These are phyloP conservation scores for Cantharis flavilabris DNA, from an alignment of 2,888 invertebrate genomes.

Conservation along the genomic window DNA sequence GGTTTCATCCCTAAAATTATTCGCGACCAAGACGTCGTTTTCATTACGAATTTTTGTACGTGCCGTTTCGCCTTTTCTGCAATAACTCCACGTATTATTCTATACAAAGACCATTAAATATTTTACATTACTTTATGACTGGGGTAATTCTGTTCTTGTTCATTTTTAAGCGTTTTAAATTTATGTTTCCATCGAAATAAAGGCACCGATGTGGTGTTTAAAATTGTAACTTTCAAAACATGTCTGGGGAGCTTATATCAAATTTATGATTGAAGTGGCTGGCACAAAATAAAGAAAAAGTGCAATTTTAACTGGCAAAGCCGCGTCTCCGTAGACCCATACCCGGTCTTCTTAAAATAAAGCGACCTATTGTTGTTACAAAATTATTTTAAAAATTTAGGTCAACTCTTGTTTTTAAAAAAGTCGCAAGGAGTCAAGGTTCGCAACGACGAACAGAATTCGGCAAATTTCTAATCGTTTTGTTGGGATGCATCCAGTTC, in stretches of 20 bases:
- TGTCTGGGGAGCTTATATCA: conserved; percentile 8
- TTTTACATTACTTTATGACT: conserved; percentile 26
- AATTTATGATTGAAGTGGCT: conserved; percentile 8
- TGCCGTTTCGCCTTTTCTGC: conserved; percentile 32
- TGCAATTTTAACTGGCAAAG: not conserved
- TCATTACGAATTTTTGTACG: conserved; percentile 32
- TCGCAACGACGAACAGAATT: conserved; percentile 8
- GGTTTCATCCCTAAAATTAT: not conserved
- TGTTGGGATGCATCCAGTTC: conserved; percentile 2
- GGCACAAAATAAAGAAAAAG: not conserved
- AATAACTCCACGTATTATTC: conserved; percentile 27
- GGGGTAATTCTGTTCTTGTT: conserved; percentile 15
- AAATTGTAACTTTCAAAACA: conserved; percentile 14
- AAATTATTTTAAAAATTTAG: conserved; percentile 26
- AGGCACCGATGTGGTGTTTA: conserved; percentile 16
- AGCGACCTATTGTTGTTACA: conserved; percentile 24
- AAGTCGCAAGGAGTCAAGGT: conserved; percentile 17
- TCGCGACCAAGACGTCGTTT: not conserved
- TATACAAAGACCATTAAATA: conserved; percentile 27
- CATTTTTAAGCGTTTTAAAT: conserved; percentile 11
- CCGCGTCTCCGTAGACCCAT: not conserved
- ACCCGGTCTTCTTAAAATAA: conserved; percentile 8
- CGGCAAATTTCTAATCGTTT: conserved; percentile 2
- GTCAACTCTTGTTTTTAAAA: conserved; percentile 17
- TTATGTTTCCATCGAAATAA: conserved; percentile 14